A percentile compares a stretch with the other conserved stretches of the same genome.
phyloP scores from a whole-genome alignment of 2,888 invertebrate genomes.

The Pimpla rufipes region DNA sequence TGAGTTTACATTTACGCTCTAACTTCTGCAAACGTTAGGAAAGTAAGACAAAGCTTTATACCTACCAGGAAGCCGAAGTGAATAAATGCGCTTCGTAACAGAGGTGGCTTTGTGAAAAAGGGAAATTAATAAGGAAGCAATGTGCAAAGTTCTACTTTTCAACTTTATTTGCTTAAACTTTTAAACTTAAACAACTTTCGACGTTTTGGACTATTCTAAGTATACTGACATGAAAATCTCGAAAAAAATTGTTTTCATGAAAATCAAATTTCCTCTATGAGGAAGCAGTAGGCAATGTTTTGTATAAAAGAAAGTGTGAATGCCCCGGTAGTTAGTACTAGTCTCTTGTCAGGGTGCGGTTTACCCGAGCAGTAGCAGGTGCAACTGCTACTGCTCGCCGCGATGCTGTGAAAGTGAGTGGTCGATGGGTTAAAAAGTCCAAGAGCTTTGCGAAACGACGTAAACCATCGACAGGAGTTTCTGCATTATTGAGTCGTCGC shows the following conservation, averaged over 20 bases:
- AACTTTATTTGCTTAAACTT: no score
- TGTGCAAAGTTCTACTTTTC: no score
- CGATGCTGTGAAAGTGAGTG: neutral
- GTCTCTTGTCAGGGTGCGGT: neutral
- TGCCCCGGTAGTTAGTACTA: neutral
- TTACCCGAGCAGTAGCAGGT: conserved; percentile 2
- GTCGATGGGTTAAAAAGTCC: conserved; percentile 13
- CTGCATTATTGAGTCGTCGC: conserved; percentile 56
- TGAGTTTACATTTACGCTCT: no score
- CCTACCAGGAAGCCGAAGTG: no score
- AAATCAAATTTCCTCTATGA: neutral
- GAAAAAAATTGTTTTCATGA: neutral
- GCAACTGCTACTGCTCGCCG: conserved; percentile 23
- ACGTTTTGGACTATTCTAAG: no score
- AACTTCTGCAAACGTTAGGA: no score
- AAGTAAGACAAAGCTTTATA: no score
- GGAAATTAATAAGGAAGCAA: no score
- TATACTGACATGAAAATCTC: no score
- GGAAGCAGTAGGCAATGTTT: neutral
- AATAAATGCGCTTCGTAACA: no score
- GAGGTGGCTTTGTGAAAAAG: no score
- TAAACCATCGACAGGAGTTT: conserved; percentile 26
- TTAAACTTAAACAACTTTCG: no score
- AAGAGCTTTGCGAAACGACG: conserved; percentile 29
- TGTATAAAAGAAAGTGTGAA: neutral